Percentiles rank a stretch among this genome's conserved stretches.
These are phyloP conservation scores for Onychostoma macrolepis DNA, from an alignment of 2,113 vertebrate species.

Conservation along the genomic window DNA sequence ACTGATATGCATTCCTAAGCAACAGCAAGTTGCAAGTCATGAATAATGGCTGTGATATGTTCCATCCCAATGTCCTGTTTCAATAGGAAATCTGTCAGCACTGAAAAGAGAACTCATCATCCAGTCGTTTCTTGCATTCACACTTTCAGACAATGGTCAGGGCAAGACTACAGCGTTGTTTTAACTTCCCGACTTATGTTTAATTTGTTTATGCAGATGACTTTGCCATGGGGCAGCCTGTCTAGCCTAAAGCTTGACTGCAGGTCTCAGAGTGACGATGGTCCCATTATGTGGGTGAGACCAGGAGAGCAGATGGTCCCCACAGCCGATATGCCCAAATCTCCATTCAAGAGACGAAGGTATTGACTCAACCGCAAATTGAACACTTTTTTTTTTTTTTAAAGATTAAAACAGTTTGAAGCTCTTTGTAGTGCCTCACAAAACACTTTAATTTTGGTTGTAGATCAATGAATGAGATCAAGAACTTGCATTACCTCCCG, in stretches of 20 bases:
- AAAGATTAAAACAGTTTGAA: neutral
- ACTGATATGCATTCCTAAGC: neutral
- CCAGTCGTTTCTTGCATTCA: neutral
- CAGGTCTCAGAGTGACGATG: slow-evolving; percentile 95
- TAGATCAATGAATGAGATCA: slow-evolving; percentile 97
- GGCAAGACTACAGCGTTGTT: neutral
- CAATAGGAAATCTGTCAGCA: neutral
- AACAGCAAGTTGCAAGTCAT: neutral
- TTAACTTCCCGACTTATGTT: neutral
- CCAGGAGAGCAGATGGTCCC: slow-evolving; percentile 98
- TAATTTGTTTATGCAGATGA: slow-evolving; percentile 80
- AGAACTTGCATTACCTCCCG: slow-evolving; percentile 97
- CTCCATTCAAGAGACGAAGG: slow-evolving; percentile 96
- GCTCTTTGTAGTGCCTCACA: neutral
- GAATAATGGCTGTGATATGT: neutral
- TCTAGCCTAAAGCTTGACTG: slow-evolving; percentile 93
- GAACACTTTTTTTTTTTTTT: neutral
- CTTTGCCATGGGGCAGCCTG: slow-evolving; percentile 93
- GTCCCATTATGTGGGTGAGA: slow-evolving; percentile 98
- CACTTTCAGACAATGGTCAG: neutral
- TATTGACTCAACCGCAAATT: slow-evolving; percentile 60
- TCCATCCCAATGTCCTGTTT: neutral
- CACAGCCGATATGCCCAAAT: slow-evolving; percentile 98
- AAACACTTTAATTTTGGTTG: neutral
- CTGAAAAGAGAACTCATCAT: neutral